Evolutionary conservation across 1,140 invertebrate genomes (phyloP), one percentile per base, ranked within the genome.

Genomic region (Trichogramma pretiosum): DNA sequence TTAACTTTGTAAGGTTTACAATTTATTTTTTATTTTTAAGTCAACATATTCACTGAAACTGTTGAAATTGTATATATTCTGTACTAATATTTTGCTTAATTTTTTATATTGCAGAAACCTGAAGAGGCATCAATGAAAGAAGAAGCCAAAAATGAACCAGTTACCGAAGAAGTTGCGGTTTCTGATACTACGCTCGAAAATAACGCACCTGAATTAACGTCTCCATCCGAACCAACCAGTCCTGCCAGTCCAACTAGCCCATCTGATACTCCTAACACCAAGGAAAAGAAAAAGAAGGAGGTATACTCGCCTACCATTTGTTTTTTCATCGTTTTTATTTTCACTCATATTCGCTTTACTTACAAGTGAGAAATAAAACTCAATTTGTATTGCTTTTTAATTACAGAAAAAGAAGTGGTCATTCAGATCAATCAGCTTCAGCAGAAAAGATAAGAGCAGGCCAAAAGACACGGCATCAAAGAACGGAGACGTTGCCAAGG

Each of bases 361-460:
- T n/a, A n/a, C n/a, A n/a, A n/a, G n/a, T n/a, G n/a, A n/a, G n/a
- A n/a, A n/a, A n/a, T n/a, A n/a, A n/a, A n/a, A n/a, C n/a, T n/a
- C n/a, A n/a, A n/a, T n/a, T n/a, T n/a, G n/a, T n/a, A n/a, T n/a
- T 28, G 24, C 5, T 28, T 28, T 28, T 5, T 28, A 7, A 7
- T 73, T 62, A 18, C 63, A 79, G 77, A 64, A 87, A 75, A 88
- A 87, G 77, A 87, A 87, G 73, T 88, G 85, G 85, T 87, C 85
- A 53, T 84, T 87, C 72, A 80, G 85, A 61, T 85, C 79, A 58
- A 84, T 89, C 69, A 87, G 84, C 58, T 89, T 89, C 67, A 82
- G 82, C 61, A 84, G 82, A 67, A 88, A 87, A 65, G 86, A 89
- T 59, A 89, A 88, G 73, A 82, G 77, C 52, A 89, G 88, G 68